These are phyloP conservation scores for Strigamia maritima DNA, from an alignment of 2,888 invertebrate genomes.

Conservation along the genomic window DNA sequence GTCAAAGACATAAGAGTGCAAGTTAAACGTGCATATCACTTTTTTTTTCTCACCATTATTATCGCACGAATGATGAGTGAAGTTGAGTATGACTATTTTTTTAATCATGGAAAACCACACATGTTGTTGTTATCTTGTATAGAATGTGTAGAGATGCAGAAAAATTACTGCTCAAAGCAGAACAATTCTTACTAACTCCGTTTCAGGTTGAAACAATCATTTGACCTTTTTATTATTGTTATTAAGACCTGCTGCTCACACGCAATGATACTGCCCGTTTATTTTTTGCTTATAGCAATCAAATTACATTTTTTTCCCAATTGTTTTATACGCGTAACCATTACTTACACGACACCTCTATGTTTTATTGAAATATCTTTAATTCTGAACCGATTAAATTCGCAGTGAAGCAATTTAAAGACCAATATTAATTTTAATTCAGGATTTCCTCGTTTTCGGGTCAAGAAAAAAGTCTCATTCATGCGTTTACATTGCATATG, in stretches of 20 bases:
- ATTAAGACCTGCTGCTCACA: neutral
- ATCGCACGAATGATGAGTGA: conserved; percentile 10
- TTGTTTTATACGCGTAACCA: neutral
- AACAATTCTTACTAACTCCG: neutral
- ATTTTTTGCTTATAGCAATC: neutral
- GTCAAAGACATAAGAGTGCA: conserved; percentile 1
- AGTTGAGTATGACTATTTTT: conserved; percentile 2
- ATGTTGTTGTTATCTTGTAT: neutral
- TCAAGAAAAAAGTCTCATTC: neutral
- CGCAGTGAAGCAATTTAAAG: neutral
- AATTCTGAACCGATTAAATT: too few species aligned
- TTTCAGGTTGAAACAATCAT: neutral
- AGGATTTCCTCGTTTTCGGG: too few species aligned
- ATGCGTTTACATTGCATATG: neutral
- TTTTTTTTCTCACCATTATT: neutral
- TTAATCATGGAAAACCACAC: conserved; percentile 15
- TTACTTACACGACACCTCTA: neutral
- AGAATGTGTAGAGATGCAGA: neutral
- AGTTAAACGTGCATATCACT: neutral
- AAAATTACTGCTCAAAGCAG: neutral
- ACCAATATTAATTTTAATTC: neutral
- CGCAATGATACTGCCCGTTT: neutral
- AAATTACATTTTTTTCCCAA: neutral
- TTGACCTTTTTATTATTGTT: neutral
- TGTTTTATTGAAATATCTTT: neutral